Percentiles rank a stretch among this genome's conserved stretches.
These are phyloP conservation scores for Omphaloscelis lunosa DNA, from an alignment of 2,888 invertebrate genomes.

Conservation along the genomic window DNA sequence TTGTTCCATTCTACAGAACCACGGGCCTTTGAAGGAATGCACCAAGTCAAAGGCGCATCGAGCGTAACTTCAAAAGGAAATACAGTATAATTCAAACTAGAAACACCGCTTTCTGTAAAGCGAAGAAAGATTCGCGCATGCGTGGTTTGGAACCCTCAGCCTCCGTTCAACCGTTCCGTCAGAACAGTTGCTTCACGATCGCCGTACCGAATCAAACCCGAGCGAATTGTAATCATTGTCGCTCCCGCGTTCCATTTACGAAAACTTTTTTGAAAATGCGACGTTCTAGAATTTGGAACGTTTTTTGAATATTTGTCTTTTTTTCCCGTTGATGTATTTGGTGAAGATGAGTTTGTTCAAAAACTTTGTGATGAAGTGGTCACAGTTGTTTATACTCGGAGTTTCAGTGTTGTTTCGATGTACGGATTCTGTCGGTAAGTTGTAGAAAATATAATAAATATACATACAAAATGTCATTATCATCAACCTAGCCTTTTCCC, in stretches of 20 bases:
- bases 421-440: constrained; percentile 88
- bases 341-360: constrained; percentile 72
- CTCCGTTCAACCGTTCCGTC: constrained; percentile 61
- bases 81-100: constrained; percentile 75
- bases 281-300: constrained; percentile 64
- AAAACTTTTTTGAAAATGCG: constrained; percentile 70
- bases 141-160: constrained; percentile 70
- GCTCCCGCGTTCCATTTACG: constrained; percentile 63
- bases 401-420: constrained; percentile 86
- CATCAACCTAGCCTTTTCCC: too few species aligned
- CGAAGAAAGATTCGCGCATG: constrained; percentile 72
- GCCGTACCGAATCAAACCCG: constrained; percentile 59
- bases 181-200: constrained; percentile 73
- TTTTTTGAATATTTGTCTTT: constrained; percentile 55
- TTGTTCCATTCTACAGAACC: constrained; percentile 50
- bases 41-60: constrained; percentile 73
- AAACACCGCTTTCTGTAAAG: constrained; percentile 63
- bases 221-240: constrained; percentile 58
- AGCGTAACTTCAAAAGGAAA: constrained; percentile 75
- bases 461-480: too few species aligned
- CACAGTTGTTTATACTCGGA: constrained; percentile 81
- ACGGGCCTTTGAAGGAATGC: constrained; percentile 68
- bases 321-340: constrained; percentile 27
- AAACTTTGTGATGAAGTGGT: constrained; percentile 83
- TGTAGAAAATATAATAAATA: constrained; percentile 33